These are phyloP conservation scores for Drosophila paramelanica DNA, from an alignment of 2,888 invertebrate genomes.

Conservation along the genomic window DNA sequence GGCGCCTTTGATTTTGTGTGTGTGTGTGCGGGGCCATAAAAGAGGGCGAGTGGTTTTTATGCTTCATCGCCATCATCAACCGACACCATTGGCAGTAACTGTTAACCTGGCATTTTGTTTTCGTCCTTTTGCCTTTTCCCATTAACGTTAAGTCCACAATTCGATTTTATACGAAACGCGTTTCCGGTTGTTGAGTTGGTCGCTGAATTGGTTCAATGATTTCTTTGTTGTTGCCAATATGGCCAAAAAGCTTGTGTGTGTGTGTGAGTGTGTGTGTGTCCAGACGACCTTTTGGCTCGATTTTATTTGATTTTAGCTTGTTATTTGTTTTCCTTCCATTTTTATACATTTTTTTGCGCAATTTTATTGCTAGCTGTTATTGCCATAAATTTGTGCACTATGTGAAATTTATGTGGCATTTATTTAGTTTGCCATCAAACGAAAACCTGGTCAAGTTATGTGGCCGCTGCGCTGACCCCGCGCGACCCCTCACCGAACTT, in stretches of 20 bases:
- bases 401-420: slow-evolving; percentile 53
- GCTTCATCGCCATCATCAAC: slow-evolving; percentile 75
- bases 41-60: slow-evolving; percentile 71
- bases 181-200: slow-evolving; percentile 82
- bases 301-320: slow-evolving; percentile 60
- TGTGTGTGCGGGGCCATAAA: slow-evolving; percentile 62
- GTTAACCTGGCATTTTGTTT: slow-evolving; percentile 44
- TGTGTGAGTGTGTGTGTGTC: slow-evolving; percentile 14
- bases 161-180: slow-evolving; percentile 81
- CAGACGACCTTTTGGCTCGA: slow-evolving; percentile 36
- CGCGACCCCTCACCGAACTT: background rate
- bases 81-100: slow-evolving; percentile 71
- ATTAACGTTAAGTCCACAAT: slow-evolving; percentile 77
- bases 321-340: slow-evolving; percentile 34
- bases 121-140: slow-evolving; percentile 58
- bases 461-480: background rate
- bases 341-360: slow-evolving; percentile 22
- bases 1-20: slow-evolving; percentile 39
- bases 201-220: slow-evolving; percentile 82
- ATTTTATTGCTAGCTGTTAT: slow-evolving; percentile 48
- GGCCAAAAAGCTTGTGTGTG: slow-evolving; percentile 4
- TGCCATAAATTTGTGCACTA: slow-evolving; percentile 53
- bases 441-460: slow-evolving; percentile 17
- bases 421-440: slow-evolving; percentile 54
- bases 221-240: slow-evolving; percentile 64